Evolutionary conservation across 2,797 vertebrate genomes (phyloP).

Genomic region (Chelon labrosus): DNA sequence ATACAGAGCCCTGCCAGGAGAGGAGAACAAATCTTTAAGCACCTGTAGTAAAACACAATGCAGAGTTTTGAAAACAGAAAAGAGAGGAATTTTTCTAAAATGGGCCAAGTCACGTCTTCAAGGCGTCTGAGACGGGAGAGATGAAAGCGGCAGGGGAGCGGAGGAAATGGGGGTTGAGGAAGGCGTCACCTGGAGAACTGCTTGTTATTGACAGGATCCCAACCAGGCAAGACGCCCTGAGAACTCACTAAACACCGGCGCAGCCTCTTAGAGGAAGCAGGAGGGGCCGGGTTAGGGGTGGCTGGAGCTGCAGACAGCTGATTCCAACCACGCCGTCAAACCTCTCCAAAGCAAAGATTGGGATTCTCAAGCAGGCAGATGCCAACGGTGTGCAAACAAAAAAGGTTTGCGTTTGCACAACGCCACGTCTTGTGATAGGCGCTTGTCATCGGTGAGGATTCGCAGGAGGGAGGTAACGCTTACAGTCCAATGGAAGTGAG

Average conservation of each 20-base stretch:
- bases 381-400: conserved; percentile 25
- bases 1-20: conserved; percentile 29
- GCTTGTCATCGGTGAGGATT: conserved; percentile 21
- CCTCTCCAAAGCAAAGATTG: conserved; percentile 11
- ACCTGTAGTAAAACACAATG: conserved; percentile 87
- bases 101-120: conserved; percentile 86
- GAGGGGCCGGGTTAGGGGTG: conserved; percentile 43
- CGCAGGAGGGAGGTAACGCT: background rate
- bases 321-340: conserved; percentile 59
- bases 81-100: conserved; percentile 81
- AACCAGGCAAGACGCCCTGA: conserved; percentile 78
- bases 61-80: conserved; percentile 78
- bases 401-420: conserved; percentile 13
- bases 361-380: conserved; percentile 24
- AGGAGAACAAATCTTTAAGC: conserved; percentile 74
- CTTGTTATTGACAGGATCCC: conserved; percentile 82
- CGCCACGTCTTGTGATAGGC: background rate
- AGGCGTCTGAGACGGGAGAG: conserved; percentile 71
- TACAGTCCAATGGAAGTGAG: conserved; percentile 1
- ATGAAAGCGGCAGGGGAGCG: conserved; percentile 78
- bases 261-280: conserved; percentile 23
- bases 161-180: conserved; percentile 83
- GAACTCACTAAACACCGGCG: conserved; percentile 58
- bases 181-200: conserved; percentile 78
- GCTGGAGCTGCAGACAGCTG: conserved; percentile 64